These are phyloP conservation scores for Acronicta leporina DNA, from an alignment of 2,888 invertebrate species.

Conservation along the genomic window DNA sequence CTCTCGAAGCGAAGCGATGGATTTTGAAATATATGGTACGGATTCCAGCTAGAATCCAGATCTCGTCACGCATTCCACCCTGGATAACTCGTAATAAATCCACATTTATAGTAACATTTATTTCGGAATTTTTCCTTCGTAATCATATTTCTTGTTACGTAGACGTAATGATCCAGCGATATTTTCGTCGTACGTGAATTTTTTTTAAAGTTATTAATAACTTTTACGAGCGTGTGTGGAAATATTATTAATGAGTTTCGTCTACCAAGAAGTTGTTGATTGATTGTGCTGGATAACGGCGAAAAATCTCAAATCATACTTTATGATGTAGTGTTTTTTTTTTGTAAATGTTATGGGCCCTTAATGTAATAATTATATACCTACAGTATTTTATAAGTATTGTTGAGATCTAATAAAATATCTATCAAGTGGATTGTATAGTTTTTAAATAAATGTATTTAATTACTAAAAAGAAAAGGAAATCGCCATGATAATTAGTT, in stretches of 20 bases:
- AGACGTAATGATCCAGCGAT: conserved; percentile 36
- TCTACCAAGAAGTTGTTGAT: conserved; percentile 6
- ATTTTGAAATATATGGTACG: conserved; percentile 37
- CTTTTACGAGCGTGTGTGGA: conserved; percentile 19
- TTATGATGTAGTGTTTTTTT: background rate
- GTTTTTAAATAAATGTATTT: too few relatives aligned
- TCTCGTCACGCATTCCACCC: conserved; percentile 38
- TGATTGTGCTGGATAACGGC: background rate
- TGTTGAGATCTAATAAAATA: too few relatives aligned
- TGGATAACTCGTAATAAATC: conserved; percentile 45
- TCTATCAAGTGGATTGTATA: too few relatives aligned
- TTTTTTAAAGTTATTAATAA: conserved; percentile 39
- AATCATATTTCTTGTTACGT: conserved; percentile 36
- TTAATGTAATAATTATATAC: too few relatives aligned
- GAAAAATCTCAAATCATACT: background rate
- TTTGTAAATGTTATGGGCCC: background rate
- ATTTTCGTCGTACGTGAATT: conserved; percentile 17
- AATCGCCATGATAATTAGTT: too few relatives aligned
- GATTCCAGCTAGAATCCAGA: conserved; percentile 38
- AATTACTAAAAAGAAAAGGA: too few relatives aligned
- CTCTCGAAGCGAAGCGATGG: conserved; percentile 27
- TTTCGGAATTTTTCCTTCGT: conserved; percentile 39
- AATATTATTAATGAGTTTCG: conserved; percentile 35
- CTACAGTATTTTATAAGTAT: too few relatives aligned
- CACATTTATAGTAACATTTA: conserved; percentile 43